These are phyloP conservation scores for Andrena praecox DNA, from an alignment of 2,888 invertebrate species.

Conservation along the genomic window DNA sequence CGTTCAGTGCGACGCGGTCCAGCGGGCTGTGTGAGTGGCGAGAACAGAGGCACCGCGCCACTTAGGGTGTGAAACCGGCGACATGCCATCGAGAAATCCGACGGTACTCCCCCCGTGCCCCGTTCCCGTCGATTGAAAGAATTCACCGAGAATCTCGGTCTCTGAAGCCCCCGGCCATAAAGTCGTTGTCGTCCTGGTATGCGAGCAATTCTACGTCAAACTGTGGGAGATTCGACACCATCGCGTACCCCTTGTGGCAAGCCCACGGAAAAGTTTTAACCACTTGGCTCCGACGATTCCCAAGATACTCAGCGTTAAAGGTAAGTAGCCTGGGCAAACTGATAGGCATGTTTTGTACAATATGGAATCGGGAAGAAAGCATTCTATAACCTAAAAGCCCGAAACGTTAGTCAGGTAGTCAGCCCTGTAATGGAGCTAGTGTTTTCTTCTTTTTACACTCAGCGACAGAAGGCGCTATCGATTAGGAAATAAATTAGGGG, in stretches of 20 bases:
- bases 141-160: conserved; percentile 67
- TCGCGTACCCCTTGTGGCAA: neutral
- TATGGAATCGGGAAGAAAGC: neutral
- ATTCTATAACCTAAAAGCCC: conserved; percentile 5
- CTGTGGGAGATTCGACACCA: conserved; percentile 24
- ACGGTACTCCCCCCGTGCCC: conserved; percentile 19
- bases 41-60: conserved; percentile 79
- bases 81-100: conserved; percentile 78
- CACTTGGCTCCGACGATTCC: neutral
- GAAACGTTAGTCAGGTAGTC: conserved; percentile 3
- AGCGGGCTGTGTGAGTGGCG: conserved; percentile 69
- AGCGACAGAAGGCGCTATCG: conserved; percentile 45
- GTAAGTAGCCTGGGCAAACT: neutral
- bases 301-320: neutral
- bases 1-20: conserved; percentile 31
- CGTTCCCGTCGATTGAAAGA: conserved; percentile 57
- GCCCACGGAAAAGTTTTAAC: neutral
- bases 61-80: conserved; percentile 82
- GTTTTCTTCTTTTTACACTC: conserved; percentile 9
- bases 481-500: conserved; percentile 61
- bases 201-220: conserved; percentile 46
- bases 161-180: conserved; percentile 68
- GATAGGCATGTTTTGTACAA: neutral
- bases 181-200: conserved; percentile 71
- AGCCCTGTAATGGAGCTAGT: neutral